Evolutionary conservation across 2,888 invertebrate genomes (phyloP), one percentile per base, ranked within the genome.

Genomic region (Branchipolynoe longqiensis): DNA sequence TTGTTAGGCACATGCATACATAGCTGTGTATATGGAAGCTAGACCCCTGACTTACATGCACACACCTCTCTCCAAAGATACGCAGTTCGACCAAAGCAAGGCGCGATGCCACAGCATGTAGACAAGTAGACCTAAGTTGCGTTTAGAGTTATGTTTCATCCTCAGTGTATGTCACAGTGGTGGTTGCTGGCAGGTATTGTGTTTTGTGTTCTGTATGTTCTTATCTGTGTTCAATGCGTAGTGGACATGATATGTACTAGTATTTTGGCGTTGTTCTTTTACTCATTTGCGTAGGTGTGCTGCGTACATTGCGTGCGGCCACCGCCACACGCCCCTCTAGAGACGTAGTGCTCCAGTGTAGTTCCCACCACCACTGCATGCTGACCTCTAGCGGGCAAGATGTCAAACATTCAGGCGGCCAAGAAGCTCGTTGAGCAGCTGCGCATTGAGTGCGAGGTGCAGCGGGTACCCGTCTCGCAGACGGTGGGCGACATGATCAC

Each of bases 381-480:
- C 48, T 62, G 28, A 62, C 83, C 33, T 31, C 36, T 25, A 73
- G 48, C 22, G 28, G 64, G 14, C 25, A 84, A 69, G 69, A 84
- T 84, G 84, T 84, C 84, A 84, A 84, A 84, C 58, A 54, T 84
- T 33, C 74, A 78, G 56, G 58, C 54, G 22, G 54, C 74, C 36
- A 90, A 89, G 86, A 88, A 89, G 85, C 31, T 90, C 0, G 89
- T 89, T 64, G 89, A 89, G 84, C 89, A 89, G 84, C 87, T 89
- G 28, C 83, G 88, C 22, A 85, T 85, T 22, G 89, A 89, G 86
- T 88, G 88, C 59, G 48, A 58, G 56, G 74, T 89, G 31, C 38
- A 81, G 22, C 86, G 89, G 12, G 58, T 85, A 28, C 87, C 89
- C n/a, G 83, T 89, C 54, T 86, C 88, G 0, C 86, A 87, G 69